phyloP scores from a whole-genome alignment of 2,113 vertebrate genomes.

The Notechis scutatus region DNA sequence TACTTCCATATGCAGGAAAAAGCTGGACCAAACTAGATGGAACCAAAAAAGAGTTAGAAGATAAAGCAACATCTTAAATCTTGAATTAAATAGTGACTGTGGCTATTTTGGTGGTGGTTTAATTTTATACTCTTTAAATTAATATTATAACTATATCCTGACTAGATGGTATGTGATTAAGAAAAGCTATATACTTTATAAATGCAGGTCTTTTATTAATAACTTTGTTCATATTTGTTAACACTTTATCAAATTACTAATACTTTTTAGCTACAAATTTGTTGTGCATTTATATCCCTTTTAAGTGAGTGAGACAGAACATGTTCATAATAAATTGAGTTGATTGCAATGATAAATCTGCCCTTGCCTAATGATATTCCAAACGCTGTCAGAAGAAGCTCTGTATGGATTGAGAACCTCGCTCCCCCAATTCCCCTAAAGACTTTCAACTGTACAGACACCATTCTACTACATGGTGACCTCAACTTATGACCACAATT shows the following conservation, averaged over 20 bases:
- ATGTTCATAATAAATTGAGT: not conserved
- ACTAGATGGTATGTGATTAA: not conserved
- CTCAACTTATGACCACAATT: not conserved
- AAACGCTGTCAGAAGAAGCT: not conserved
- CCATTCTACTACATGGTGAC: not conserved
- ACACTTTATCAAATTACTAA: not conserved
- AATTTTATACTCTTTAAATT: rapidly evolving
- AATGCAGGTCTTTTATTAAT: not conserved
- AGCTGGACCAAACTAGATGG: constrained; percentile 25
- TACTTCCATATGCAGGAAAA: constrained; percentile 11
- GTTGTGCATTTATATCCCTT: not conserved
- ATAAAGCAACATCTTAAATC: constrained; percentile 8
- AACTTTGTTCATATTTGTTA: not conserved
- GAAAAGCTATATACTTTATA: not conserved
- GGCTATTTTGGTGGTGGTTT: not conserved
- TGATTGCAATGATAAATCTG: not conserved
- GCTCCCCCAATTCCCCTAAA: not conserved
- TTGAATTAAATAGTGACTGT: constrained; percentile 16
- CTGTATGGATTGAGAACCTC: not conserved
- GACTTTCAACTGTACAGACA: not conserved
- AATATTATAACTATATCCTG: not conserved
- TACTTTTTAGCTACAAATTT: not conserved
- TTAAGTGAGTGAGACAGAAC: not conserved
- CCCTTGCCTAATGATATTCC: not conserved
- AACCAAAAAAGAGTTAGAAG: not conserved